Evolutionary conservation across 2,888 invertebrate genomes (phyloP), one percentile per base, ranked within the genome.

Genomic region (Perizoma affinitatum): DNA sequence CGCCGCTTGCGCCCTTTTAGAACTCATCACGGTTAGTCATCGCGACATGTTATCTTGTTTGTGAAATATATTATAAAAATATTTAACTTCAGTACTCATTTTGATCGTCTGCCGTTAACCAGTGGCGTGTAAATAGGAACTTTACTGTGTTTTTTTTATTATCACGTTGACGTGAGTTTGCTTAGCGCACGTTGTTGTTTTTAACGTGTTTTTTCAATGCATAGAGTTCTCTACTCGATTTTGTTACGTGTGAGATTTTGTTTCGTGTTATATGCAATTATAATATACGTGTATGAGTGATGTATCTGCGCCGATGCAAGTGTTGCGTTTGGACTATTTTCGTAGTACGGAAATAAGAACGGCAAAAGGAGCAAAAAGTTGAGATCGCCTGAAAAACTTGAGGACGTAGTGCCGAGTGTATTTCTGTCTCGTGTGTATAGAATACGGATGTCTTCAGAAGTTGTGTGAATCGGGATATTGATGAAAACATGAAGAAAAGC

Each of bases 261-360:
- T 66, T 68, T 63, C n/a, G 55, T 68, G 63, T 58, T 59, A 61
- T 63, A 58, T 59, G 58, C 54, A 54, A 63, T 56, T 65, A 65
- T 79, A 76, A 70, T 22, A 22, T 22, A 22, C 22, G 22, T 22
- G 73, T 78, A 86, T 87, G 88, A 90, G 80, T 87, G 90, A 90
- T 87, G 89, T 87, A 87, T 78, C 87, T 80, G 86, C 86, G 79
- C 80, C 86, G 83, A 78, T 88, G 86, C 88, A 88, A 90, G 90
- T 89, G 88, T 89, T 85, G 83, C 89, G 86, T 83, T 82, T 80
- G 80, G 78, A 87, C 91, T 92, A 92, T 92, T 92, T 92, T 91
- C 87, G 92, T 90, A 88, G 87, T 87, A 92, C 92, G 91, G 92
- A 92, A 92, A 90, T 92, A 92, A 90, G 90, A 90, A 87, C 89